Percentiles rank a stretch among this genome's conserved stretches.
Conservation (phyloP, 2,888 invertebrate species). For the Protonemura montana region DNA sequence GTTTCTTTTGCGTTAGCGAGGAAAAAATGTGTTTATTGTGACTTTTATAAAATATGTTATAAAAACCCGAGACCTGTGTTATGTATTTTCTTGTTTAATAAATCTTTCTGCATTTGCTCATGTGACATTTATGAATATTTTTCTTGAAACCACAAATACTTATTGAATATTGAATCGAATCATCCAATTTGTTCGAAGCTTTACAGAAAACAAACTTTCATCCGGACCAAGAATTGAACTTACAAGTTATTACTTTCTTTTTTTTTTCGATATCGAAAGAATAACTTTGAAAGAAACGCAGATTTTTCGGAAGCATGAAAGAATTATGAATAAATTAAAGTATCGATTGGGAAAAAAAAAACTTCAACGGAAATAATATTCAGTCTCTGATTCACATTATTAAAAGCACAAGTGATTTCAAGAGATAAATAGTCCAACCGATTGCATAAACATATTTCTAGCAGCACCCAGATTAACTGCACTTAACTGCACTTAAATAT, state of each 20-base stretch:
- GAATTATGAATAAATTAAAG: not conserved
- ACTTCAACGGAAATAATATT: not conserved
- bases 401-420: not conserved
- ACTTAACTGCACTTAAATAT: no score
- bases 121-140: constrained; percentile 2
- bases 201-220: not conserved
- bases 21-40: not conserved
- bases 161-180: not conserved
- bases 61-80: not conserved
- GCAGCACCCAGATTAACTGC: no score
- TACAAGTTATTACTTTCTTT: not conserved
- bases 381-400: not conserved
- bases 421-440: not conserved
- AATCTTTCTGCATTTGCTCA: not conserved
- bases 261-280: not conserved
- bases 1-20: not conserved
- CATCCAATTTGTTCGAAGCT: not conserved
- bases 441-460: no score
- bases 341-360: not conserved
- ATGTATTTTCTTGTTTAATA: not conserved
- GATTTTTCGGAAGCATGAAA: not conserved
- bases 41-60: not conserved
- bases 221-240: not conserved
- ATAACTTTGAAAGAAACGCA: not conserved
- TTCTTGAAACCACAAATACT: not conserved